Evolutionary conservation across 2,797 vertebrate genomes (phyloP).

Genomic region (Neopelma chrysocephalum): DNA sequence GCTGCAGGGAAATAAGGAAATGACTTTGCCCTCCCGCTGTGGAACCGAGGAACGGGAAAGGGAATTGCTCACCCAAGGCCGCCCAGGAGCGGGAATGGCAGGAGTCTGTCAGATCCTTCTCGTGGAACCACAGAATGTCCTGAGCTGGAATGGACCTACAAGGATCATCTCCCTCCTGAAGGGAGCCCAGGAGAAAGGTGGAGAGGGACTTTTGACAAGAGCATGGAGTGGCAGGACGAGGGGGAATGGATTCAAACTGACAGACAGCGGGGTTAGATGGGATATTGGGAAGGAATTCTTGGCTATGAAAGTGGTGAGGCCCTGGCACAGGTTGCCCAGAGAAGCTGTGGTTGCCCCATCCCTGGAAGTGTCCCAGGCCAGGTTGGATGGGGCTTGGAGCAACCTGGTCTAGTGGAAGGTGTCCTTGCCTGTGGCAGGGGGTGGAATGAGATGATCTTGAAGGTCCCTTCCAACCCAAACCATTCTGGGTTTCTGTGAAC

Average conservation of each 20-base stretch:
- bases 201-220: not conserved
- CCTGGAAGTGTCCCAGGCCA: not conserved
- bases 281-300: not conserved
- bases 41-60: not conserved
- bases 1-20: not conserved
- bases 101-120: not conserved
- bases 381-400: rapidly evolving
- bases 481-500: not conserved
- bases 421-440: not conserved
- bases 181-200: not conserved
- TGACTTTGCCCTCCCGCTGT: not conserved
- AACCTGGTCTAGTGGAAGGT: rapidly evolving
- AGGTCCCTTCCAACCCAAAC: not conserved
- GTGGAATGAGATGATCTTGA: rapidly evolving
- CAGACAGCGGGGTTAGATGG: not conserved
- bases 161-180: not conserved
- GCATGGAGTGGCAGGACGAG: too few species aligned
- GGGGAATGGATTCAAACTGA: not conserved
- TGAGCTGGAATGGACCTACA: rapidly evolving
- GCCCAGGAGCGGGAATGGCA: rapidly evolving
- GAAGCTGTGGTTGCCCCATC: not conserved
- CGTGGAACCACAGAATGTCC: not conserved
- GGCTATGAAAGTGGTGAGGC: rapidly evolving
- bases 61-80: not conserved
- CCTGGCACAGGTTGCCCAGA: not conserved